Evolutionary conservation across 1,140 invertebrate genomes (phyloP).

Genomic region (Saccostrea cuccullata): DNA sequence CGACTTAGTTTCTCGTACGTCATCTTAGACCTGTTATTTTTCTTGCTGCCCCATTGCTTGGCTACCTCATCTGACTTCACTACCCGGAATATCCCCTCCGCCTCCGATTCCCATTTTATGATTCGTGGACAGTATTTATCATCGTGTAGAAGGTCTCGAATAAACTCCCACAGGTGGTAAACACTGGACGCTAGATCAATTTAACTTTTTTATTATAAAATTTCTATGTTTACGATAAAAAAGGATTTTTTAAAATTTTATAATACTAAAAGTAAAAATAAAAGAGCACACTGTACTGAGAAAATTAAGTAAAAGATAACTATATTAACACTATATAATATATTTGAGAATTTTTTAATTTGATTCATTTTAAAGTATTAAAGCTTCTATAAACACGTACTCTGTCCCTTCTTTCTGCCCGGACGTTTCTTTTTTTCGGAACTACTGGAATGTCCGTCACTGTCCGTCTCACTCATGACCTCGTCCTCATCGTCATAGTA

Average conservation of each 20-base stretch:
- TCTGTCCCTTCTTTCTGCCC: slow-evolving; percentile 70
- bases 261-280: no score
- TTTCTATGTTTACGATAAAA: no score
- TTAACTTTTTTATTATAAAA: no score
- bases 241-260: no score
- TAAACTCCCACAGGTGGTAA: slow-evolving; percentile 77
- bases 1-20: slow-evolving; percentile 95
- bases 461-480: slow-evolving; percentile 32
- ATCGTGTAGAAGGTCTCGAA: slow-evolving; percentile 72
- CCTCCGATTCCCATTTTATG: slow-evolving; percentile 92
- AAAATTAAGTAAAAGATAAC: no score
- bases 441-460: slow-evolving; percentile 6
- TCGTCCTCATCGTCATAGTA: slow-evolving; percentile 34
- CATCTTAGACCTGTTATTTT: slow-evolving; percentile 91
- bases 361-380: no score
- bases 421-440: slow-evolving; percentile 57
- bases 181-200: slow-evolving; percentile 54
- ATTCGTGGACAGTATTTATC: slow-evolving; percentile 62
- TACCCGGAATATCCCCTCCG: slow-evolving; percentile 91
- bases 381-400: slow-evolving; percentile 48
- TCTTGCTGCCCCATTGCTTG: slow-evolving; percentile 90
- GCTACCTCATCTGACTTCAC: slow-evolving; percentile 92
- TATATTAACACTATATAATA: no score
- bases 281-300: no score
- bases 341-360: no score